Evolutionary conservation across 92 coral and sea anemone genomes (phyloP).

Genomic region (Anthopleura xanthogrammica): DNA sequence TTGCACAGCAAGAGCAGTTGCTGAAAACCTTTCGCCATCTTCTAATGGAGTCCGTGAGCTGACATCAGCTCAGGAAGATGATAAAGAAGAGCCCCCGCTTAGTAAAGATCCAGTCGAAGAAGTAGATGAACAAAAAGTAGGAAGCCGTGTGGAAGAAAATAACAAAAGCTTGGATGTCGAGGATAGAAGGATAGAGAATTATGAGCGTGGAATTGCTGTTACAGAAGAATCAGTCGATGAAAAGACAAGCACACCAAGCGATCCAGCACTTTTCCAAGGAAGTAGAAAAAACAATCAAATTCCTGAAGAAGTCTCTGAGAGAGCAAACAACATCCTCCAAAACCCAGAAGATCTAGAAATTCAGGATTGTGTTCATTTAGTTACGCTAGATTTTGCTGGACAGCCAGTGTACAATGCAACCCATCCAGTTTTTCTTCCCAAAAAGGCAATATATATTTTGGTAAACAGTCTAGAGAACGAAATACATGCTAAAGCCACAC

Average conservation of each 20-base stretch:
- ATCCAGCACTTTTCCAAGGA: neutral
- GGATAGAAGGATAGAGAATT: neutral
- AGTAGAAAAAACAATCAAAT: neutral
- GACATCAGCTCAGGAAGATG: neutral
- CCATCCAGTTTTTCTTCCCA: slow-evolving; percentile 63
- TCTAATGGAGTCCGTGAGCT: neutral
- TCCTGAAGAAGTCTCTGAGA: slow-evolving; percentile 37
- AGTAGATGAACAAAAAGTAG: neutral
- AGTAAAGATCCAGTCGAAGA: neutral
- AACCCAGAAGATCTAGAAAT: slow-evolving; percentile 2
- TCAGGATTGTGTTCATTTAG: slow-evolving; percentile 16
- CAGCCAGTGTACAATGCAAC: slow-evolving; percentile 71
- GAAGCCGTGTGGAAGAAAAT: neutral
- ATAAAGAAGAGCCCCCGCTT: neutral
- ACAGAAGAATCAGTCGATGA: neutral
- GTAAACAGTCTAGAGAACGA: slow-evolving; percentile 52
- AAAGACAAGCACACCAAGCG: neutral
- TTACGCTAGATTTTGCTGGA: slow-evolving; percentile 70
- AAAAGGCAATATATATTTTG: slow-evolving; percentile 57
- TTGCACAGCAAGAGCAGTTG: neutral
- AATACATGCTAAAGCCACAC: slow-evolving; percentile 40
- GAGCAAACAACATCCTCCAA: slow-evolving; percentile 19
- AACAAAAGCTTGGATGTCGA: neutral
- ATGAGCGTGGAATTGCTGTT: neutral
- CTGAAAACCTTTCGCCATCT: neutral